phyloP scores from a whole-genome alignment of 2,797 vertebrate genomes.

The Peromyscus attwateri region DNA sequence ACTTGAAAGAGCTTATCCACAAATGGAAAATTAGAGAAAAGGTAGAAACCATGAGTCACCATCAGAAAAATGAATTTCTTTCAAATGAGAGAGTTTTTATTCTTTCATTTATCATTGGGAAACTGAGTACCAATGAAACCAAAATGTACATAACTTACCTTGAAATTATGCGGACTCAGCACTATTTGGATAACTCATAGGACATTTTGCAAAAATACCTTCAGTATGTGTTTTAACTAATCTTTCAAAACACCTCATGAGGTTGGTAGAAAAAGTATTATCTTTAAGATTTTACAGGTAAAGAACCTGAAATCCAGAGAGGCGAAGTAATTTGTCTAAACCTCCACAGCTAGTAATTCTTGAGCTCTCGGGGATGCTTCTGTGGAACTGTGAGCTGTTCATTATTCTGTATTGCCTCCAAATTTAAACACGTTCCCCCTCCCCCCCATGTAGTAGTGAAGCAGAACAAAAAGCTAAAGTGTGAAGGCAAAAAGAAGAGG shows the following conservation, averaged over 20 bases:
- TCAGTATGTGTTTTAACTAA: background rate
- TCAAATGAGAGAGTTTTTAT: background rate
- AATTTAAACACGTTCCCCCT: constrained; percentile 14
- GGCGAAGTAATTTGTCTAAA: background rate
- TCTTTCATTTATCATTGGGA: background rate
- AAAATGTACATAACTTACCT: background rate
- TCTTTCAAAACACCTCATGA: background rate
- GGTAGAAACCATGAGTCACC: background rate
- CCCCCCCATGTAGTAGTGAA: background rate
- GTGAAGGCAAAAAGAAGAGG: background rate
- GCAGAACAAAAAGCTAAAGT: constrained; percentile 1
- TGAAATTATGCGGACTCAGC: constrained; percentile 13
- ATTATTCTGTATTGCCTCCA: constrained; percentile 39
- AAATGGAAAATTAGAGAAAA: constrained; percentile 47
- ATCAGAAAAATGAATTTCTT: constrained; percentile 20
- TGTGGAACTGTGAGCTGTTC: constrained; percentile 18
- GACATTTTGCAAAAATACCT: constrained; percentile 18
- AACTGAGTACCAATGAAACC: background rate
- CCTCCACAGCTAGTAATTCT: background rate
- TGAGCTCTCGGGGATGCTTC: background rate
- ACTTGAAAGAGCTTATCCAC: constrained; percentile 12
- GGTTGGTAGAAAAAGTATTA: background rate
- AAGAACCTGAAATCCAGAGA: constrained; percentile 21
- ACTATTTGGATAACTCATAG: background rate
- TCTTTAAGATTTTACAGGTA: constrained; percentile 38